Conservation (phyloP, 1,140 invertebrate genomes). For the Panagrolaimus sp. region DNA sequence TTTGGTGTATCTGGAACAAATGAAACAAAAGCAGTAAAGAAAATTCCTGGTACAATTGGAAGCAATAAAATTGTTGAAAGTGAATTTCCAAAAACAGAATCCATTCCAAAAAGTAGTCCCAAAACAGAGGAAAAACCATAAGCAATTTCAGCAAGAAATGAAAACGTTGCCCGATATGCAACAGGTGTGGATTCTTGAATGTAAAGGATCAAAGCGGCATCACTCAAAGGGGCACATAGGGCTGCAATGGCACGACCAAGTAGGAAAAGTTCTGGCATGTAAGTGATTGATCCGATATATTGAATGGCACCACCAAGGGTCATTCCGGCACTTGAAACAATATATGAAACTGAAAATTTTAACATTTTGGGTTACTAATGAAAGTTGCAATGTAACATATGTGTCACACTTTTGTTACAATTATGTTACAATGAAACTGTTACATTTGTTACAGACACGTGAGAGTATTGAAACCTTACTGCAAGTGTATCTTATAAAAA, state of each 20-base stretch:
- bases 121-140: constrained; percentile 48
- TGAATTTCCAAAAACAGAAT: constrained; percentile 39
- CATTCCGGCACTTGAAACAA: constrained; percentile 36
- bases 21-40: constrained; percentile 39
- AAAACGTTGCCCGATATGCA: constrained; percentile 37
- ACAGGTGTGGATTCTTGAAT: constrained; percentile 41
- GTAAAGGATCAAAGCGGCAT: constrained; percentile 44
- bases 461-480: too few relatives aligned
- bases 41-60: constrained; percentile 36
- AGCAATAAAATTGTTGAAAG: constrained; percentile 36
- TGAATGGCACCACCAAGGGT: constrained; percentile 44
- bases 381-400: too few relatives aligned
- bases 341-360: constrained; percentile 47
- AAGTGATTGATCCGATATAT: constrained; percentile 35
- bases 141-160: constrained; percentile 47
- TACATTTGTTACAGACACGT: too few relatives aligned
- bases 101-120: constrained; percentile 46
- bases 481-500: too few relatives aligned
- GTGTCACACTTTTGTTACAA: too few relatives aligned
- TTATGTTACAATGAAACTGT: too few relatives aligned
- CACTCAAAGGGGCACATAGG: constrained; percentile 39
- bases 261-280: constrained; percentile 42
- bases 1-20: constrained; percentile 49
- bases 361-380: too few relatives aligned
- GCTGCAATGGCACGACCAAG: constrained; percentile 42